A percentile compares a stretch with the other conserved stretches of the same genome.
These are phyloP conservation scores for Drosophila bocqueti DNA, from an alignment of 1,140 invertebrate genomes.

Conservation along the genomic window DNA sequence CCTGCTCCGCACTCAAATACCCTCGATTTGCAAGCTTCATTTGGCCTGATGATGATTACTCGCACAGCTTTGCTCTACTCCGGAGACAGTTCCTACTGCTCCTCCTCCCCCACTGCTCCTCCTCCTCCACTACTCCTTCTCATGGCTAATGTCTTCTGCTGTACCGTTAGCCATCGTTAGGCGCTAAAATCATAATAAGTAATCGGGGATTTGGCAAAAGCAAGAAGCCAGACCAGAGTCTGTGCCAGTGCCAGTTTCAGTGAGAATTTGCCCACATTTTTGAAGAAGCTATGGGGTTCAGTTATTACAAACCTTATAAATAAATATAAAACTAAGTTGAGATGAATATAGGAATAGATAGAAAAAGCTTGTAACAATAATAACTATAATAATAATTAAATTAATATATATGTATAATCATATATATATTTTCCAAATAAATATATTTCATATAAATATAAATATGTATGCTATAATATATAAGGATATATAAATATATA, in stretches of 20 bases:
- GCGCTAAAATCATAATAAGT: constrained; percentile 72
- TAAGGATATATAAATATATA: no score
- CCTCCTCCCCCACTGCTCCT: background rate
- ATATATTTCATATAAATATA: background rate
- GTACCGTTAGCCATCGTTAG: constrained; percentile 70
- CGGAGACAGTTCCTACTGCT: background rate
- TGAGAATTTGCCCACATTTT: background rate
- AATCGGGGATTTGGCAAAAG: constrained; percentile 34
- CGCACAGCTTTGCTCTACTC: constrained; percentile 10
- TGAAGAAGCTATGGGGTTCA: background rate
- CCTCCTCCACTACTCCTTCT: background rate
- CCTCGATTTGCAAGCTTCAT: constrained; percentile 30
- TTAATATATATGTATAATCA: no score
- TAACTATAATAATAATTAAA: no score
- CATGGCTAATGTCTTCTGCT: constrained; percentile 52
- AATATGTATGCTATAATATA: no score
- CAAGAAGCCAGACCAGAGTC: background rate
- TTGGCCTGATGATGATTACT: constrained; percentile 75
- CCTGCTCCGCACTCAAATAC: constrained; percentile 51
- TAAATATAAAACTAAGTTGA: background rate
- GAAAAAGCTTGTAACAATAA: no score
- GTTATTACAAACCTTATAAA: background rate
- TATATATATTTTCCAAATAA: background rate
- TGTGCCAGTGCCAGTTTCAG: background rate
- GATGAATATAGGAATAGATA: no score